Evolutionary conservation across 2,797 vertebrate species (phyloP), one percentile per base, ranked within the genome.

Genomic region (Lithobates sylvaticus): DNA sequence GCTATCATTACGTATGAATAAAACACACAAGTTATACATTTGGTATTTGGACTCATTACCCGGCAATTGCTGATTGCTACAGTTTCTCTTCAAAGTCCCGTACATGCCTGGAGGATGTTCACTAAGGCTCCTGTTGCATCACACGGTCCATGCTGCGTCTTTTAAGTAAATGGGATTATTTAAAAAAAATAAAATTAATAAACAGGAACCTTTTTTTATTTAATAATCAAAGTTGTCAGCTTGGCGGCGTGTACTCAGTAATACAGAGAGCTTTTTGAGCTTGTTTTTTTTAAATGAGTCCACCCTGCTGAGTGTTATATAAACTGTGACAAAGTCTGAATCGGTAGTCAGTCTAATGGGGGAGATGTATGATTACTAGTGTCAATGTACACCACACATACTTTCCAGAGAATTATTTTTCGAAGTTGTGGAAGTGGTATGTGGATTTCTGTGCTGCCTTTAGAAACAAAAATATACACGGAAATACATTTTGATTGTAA

Each of bases 151-250:
- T 86, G 44, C 84, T 76, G 84, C 26, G 61, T 81, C 78, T 81
- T 76, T 84, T 58, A 78, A 78, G 76, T 78, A 84, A 84, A 84
- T 84, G 76, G 47, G 23, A 71, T 81, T 39, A 39, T 39, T 10
- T n/a, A 32, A 32, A 32, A 32, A 32, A 32, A 32, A 32, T 2
- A 32, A 32, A 32, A 32, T 32, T 3, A 69, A 65, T 36, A 50
- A 70, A 81, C 27, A 61, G 44, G 21, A 76, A 29, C 32, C 27
- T 29, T 27, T 27, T 68, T 32, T 64, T 21, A n/a, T 78, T 71
- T 78, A 64, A 61, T 72, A 70, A 27, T 85, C 76, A 85, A 78
- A 78, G 76, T 36, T 27, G 50, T 32, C 16, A 54, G 29, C 39
- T 71, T 84, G 42, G 64, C 67, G 71, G 27, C 10, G 23, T 7